Evolutionary conservation across 2,797 vertebrate species (phyloP).

Genomic region (Leuciscus waleckii): DNA sequence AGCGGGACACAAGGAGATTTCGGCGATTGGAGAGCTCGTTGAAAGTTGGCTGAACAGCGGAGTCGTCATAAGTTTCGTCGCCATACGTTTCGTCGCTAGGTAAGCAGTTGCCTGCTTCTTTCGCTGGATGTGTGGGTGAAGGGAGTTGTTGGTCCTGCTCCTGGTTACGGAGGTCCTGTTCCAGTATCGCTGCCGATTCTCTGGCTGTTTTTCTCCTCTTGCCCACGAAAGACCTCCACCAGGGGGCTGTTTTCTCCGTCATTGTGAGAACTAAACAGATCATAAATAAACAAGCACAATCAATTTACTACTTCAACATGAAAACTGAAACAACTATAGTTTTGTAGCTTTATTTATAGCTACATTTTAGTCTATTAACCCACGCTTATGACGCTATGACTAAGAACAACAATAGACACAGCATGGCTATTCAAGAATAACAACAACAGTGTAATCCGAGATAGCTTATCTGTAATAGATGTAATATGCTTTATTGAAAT

Average conservation of each 20-base stretch:
- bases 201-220: slow-evolving; percentile 74
- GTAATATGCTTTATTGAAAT: slow-evolving; percentile 1
- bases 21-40: slow-evolving; percentile 83
- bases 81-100: slow-evolving; percentile 66
- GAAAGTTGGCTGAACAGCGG: slow-evolving; percentile 74
- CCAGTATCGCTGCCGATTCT: slow-evolving; percentile 71
- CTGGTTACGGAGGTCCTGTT: slow-evolving; percentile 9
- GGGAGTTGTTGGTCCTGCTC: slow-evolving; percentile 2
- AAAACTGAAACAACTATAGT: neutral
- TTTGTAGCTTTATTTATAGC: neutral
- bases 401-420: slow-evolving; percentile 14
- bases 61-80: slow-evolving; percentile 75
- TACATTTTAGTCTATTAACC: neutral
- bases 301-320: neutral
- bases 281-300: neutral
- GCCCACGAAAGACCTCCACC: slow-evolving; percentile 90
- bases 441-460: slow-evolving; percentile 7
- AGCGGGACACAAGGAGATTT: slow-evolving; percentile 90
- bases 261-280: slow-evolving; percentile 67
- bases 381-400: slow-evolving; percentile 4
- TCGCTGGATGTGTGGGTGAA: neutral
- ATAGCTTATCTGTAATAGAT: neutral
- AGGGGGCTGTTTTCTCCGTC: slow-evolving; percentile 78
- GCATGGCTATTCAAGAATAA: slow-evolving; percentile 10
- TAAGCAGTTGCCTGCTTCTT: slow-evolving; percentile 57